phyloP scores from a whole-genome alignment of 2,113 vertebrate species.

The Chitala chitala region DNA sequence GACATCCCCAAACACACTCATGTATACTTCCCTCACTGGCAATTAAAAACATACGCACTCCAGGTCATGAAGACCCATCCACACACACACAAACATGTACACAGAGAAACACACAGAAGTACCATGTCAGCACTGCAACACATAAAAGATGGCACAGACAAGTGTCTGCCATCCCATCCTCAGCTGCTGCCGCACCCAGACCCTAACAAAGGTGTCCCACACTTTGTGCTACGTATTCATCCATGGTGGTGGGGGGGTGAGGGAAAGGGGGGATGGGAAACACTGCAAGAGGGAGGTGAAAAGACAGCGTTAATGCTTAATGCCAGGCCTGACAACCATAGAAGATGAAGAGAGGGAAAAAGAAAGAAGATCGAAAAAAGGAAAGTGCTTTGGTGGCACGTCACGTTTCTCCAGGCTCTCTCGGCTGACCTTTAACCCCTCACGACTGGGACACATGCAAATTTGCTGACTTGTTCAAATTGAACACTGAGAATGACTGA shows the following conservation, averaged over 20 bases:
- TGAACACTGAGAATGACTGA: conserved; percentile 83
- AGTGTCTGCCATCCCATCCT: conserved; percentile 43
- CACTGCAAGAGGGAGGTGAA: neutral
- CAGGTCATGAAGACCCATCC: neutral
- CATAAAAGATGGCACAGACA: conserved; percentile 30
- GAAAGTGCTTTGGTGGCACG: conserved; percentile 47
- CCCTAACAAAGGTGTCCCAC: conserved; percentile 40
- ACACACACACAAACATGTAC: conserved; percentile 19
- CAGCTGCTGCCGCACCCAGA: conserved; percentile 36
- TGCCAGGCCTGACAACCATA: conserved; percentile 48
- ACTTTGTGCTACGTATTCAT: conserved; percentile 34
- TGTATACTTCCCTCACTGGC: conserved; percentile 20
- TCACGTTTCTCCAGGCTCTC: conserved; percentile 72
- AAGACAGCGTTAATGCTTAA: neutral
- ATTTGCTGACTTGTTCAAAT: conserved; percentile 84
- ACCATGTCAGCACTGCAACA: neutral
- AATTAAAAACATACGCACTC: neutral
- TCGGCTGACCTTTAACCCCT: conserved; percentile 91
- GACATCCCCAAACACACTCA: neutral
- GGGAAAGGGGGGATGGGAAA: conserved; percentile 33
- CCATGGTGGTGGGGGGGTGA: conserved; percentile 15
- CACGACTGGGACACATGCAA: conserved; percentile 95
- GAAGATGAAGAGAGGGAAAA: conserved; percentile 21
- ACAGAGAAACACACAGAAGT: conserved; percentile 1
- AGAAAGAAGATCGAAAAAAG: conserved; percentile 29